Evolutionary conservation across 2,797 vertebrate genomes (phyloP).

Genomic region (Tamandua tetradactyla): DNA sequence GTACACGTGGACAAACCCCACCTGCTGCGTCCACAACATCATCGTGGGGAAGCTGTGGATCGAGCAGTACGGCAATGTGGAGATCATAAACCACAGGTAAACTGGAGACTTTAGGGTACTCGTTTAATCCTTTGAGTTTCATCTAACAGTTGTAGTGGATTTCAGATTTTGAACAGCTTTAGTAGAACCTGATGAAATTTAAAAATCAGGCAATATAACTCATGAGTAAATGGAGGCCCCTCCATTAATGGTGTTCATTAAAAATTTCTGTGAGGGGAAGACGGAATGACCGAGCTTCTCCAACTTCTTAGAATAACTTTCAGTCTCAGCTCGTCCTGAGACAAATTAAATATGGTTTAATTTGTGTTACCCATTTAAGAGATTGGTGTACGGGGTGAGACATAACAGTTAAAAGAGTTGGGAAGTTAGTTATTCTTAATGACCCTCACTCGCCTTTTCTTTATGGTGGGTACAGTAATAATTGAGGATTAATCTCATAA

Average conservation of each 20-base stretch:
- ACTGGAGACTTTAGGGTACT: background rate
- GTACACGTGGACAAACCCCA: conserved; percentile 99
- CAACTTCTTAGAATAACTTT: background rate
- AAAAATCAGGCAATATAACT: background rate
- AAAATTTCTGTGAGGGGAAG: background rate
- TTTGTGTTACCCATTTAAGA: background rate
- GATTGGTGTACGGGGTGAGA: background rate
- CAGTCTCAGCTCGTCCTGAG: background rate
- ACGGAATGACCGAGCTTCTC: background rate
- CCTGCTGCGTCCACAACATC: conserved; percentile 98
- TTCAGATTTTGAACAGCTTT: background rate
- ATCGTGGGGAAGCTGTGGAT: conserved; percentile 99
- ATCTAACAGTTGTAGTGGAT: background rate
- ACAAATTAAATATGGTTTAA: background rate
- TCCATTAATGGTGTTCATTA: background rate
- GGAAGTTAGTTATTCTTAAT: background rate
- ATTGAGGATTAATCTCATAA: background rate
- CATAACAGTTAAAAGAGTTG: background rate
- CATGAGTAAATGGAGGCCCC: background rate
- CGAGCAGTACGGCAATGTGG: conserved; percentile 97
- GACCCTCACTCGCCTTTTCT: background rate
- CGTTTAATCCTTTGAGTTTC: fast-evolving
- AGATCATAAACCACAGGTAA: conserved; percentile 98
- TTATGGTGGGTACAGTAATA: background rate
- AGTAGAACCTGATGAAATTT: background rate